These are phyloP conservation scores for Chlorocebus sabaeus DNA, from an alignment of 2,113 vertebrate species.

Conservation along the genomic window DNA sequence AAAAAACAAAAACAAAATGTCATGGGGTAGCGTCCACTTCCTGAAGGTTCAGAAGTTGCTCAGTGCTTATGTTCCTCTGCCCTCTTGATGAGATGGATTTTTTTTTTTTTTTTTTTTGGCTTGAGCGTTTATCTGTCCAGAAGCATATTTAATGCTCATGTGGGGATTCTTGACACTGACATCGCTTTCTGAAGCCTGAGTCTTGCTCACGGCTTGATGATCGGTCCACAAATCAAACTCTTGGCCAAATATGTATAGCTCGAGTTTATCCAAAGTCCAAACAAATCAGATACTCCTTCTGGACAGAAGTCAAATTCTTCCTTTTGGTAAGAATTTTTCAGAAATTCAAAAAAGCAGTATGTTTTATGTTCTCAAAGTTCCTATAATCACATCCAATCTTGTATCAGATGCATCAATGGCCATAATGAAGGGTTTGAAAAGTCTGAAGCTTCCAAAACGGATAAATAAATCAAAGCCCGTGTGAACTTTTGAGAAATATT, in stretches of 20 bases:
- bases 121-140: background rate
- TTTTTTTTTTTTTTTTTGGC: background rate
- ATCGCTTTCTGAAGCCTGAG: background rate
- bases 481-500: conserved; percentile 46
- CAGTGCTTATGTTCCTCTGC: background rate
- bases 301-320: conserved; percentile 67
- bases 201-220: background rate
- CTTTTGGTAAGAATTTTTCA: conserved; percentile 63
- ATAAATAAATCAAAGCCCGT: conserved; percentile 55
- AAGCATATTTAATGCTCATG: background rate
- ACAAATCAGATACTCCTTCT: conserved; percentile 68
- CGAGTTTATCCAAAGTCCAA: conserved; percentile 71
- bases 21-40: background rate
- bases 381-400: conserved; percentile 55
- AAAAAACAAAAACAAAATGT: background rate
- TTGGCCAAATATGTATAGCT: conserved; percentile 51
- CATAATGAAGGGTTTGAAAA: conserved; percentile 55
- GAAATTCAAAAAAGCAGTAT: conserved; percentile 45
- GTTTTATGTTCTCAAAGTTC: conserved; percentile 45
- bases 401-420: conserved; percentile 36
- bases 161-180: background rate
- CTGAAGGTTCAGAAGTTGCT: background rate
- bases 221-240: conserved; percentile 38
- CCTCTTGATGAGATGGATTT: background rate
- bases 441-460: conserved; percentile 50